Evolutionary conservation across 2,113 vertebrate species (phyloP), one percentile per base, ranked within the genome.

Genomic region (Sclerurus mexicanus): DNA sequence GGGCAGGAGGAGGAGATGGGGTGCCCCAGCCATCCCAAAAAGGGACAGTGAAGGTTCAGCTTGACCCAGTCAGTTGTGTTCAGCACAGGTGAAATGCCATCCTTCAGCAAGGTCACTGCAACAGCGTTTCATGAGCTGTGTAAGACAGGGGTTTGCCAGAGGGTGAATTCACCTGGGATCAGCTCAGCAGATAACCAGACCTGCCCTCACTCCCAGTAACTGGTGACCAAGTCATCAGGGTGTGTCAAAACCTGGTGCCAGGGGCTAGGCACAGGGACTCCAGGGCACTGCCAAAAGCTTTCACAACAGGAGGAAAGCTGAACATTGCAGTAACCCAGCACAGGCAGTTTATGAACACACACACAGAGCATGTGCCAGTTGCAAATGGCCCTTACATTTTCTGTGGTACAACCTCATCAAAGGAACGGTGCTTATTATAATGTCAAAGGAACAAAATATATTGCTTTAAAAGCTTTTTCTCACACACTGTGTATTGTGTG

Each of bases 61-160:
- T 71, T 47, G 31, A 37, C 15, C 22, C 7, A 1, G 28, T 9
- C 0, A 0, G 31, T 8, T 31, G 40, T 10, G 16, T 4, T 14
- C 50, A 74, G 73, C 63, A 47, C 0, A 0, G 14, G 23, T 39
- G 33, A 72, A 72, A 40, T 3, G 47, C 52, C 24, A 3, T 10
- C 14, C 47, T 53, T 46, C 58, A 40, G 59, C 5, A 0, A 24
- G 50, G 30, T 20, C 46, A 23, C 40, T 5, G 24, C 46, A 44
- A 13, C 50, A 28, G 79, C 4, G 0, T 24, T 46, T 53, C 25
- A 30, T 6, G 27, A 62, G 56, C 64, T 49, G 24, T 27, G 4
- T 14, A 35, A 49, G 25, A 52, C 2, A 1, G 9, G 4, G 11
- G 1, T 8, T 64, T 64, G 49, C 24, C 55, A 64, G 39, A 69